Conservation (phyloP, 1,140 invertebrate genomes). For the Euwallacea fornicatus region DNA sequence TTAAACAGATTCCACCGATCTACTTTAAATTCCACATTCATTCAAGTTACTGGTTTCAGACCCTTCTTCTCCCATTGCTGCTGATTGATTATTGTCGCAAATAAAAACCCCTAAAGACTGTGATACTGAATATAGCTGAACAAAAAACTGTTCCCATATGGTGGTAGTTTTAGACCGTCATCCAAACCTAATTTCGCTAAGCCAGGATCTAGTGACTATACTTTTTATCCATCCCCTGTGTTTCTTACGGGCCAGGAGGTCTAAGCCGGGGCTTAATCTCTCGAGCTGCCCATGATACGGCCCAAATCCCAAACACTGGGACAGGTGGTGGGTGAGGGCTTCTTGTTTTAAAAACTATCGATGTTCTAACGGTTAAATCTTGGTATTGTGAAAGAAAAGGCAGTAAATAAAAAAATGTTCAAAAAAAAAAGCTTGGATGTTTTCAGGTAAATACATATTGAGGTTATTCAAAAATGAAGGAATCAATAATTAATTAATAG, state of each 20-base stretch:
- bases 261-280: slow-evolving; percentile 36
- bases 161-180: not conserved
- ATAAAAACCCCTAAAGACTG: too few relatives aligned
- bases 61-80: too few relatives aligned
- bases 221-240: slow-evolving; percentile 27
- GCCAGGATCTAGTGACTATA: slow-evolving; percentile 16
- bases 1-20: too few relatives aligned
- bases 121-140: not conserved
- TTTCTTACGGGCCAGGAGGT: slow-evolving; percentile 19
- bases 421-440: too few relatives aligned
- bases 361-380: slow-evolving; percentile 9
- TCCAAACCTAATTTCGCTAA: slow-evolving; percentile 24
- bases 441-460: too few relatives aligned
- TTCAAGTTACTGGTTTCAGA: too few relatives aligned
- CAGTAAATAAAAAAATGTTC: too few relatives aligned
- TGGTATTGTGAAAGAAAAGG: too few relatives aligned
- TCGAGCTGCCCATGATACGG: slow-evolving; percentile 39
- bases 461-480: too few relatives aligned
- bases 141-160: slow-evolving; percentile 9
- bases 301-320: slow-evolving; percentile 37
- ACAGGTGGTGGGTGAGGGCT: slow-evolving; percentile 32
- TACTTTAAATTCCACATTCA: too few relatives aligned
- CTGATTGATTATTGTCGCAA: too few relatives aligned
- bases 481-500: too few relatives aligned
- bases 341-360: slow-evolving; percentile 33